These are phyloP conservation scores for Phlogophora meticulosa DNA, from an alignment of 2,888 invertebrate genomes.

Conservation along the genomic window DNA sequence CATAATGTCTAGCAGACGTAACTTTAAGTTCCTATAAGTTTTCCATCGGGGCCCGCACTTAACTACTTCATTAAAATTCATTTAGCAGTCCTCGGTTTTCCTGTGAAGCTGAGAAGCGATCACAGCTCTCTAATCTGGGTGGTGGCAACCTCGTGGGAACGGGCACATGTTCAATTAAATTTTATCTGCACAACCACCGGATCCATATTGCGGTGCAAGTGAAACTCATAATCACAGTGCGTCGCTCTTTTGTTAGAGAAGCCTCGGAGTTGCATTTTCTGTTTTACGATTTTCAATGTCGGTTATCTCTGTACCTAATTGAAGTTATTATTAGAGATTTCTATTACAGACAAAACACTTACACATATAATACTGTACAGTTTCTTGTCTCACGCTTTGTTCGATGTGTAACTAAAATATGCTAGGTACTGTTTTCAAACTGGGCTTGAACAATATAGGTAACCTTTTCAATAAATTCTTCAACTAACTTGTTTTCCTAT, in stretches of 20 bases:
- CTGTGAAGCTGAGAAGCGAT: conserved; percentile 67
- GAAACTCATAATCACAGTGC: conserved; percentile 51
- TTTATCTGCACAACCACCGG: conserved; percentile 62
- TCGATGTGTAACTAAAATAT: too few relatives aligned
- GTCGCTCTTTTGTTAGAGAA: conserved; percentile 33
- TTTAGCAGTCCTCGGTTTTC: conserved; percentile 69
- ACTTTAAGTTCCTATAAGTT: conserved; percentile 67
- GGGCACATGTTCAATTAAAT: conserved; percentile 83
- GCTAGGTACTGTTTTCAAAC: too few relatives aligned
- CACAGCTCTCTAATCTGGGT: conserved; percentile 71
- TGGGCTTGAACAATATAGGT: too few relatives aligned
- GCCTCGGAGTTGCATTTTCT: not conserved
- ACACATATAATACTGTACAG: too few relatives aligned
- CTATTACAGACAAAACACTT: too few relatives aligned
- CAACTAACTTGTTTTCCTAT: too few relatives aligned
- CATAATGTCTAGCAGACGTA: conserved; percentile 34
- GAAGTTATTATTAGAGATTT: too few relatives aligned
- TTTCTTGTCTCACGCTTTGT: too few relatives aligned
- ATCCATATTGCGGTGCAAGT: conserved; percentile 55
- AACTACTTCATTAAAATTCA: conserved; percentile 78
- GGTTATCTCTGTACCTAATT: not conserved
- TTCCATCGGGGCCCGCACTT: conserved; percentile 65
- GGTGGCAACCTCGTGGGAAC: conserved; percentile 71
- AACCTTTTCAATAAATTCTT: too few relatives aligned
- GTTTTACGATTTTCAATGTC: not conserved